Conservation (phyloP, 2,113 vertebrate genomes). For the Phrynocephalus versicolor region DNA sequence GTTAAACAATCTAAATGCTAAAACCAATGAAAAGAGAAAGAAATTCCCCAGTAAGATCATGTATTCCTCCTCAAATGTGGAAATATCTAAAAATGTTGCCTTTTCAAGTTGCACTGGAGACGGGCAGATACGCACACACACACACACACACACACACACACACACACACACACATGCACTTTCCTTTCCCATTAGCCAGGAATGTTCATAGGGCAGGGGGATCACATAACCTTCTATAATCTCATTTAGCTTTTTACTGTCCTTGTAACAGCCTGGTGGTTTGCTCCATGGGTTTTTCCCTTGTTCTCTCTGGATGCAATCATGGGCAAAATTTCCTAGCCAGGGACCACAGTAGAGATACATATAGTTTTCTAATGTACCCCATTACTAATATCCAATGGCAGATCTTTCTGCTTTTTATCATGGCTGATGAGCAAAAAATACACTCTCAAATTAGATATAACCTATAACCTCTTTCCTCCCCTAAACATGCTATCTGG, state of each 20-base stretch:
- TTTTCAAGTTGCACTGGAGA: no score
- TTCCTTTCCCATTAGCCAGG: neutral
- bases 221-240: neutral
- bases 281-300: neutral
- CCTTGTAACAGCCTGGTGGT: neutral
- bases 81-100: neutral
- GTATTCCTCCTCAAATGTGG: neutral
- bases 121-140: neutral
- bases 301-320: neutral
- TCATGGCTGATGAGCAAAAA: neutral
- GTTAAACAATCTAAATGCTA: rapidly evolving
- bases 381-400: neutral
- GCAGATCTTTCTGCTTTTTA: neutral
- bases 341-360: neutral
- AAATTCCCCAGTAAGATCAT: conserved; percentile 27
- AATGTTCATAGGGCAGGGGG: neutral
- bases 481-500: rapidly evolving
- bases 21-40: neutral
- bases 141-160: no score
- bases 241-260: neutral
- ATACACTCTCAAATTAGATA: neutral
- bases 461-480: neutral
- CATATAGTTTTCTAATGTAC: neutral
- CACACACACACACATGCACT: no score
- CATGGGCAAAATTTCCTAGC: neutral